Base-by-base conservation (phyloP, 2,888 invertebrate genomes). In the Theodoxus fluviatilis region DNA sequence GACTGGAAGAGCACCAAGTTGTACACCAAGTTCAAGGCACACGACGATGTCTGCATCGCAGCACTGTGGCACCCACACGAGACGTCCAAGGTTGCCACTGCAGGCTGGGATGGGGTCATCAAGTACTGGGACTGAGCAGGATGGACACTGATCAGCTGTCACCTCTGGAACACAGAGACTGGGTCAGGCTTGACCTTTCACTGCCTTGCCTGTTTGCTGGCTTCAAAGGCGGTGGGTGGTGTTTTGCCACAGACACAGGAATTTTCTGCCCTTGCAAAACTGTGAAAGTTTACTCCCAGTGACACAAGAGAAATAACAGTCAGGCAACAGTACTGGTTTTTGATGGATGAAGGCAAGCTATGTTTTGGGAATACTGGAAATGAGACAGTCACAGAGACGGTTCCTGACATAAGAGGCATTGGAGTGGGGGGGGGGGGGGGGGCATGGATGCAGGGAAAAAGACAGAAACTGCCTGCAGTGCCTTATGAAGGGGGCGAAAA, bases 1-100 rank as follows among this genome's bases (percentile, higher is more conserved):
- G 98, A 99, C 86, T 99, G 98, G 98, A 98, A 98, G 87, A 96
- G 98, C 0, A 98, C 98, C 75, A 97, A 98, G 89, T 90, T 99
- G 74, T 96, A 95, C 88, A 96, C 95, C 87, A 98, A 97, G 86
- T 98, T 99, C 95, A 98, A 98, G 88, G 99, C 99, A 0, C 99
- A 99, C 86, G 98, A 99, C 79, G 95, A 95, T 73, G 98, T 98
- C 22, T 98, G 98, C 85, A 98, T 98, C 74, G 91, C 93, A 22
- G 92, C 93, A 0, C 89, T 98, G 22, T 99, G 99, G 99, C 98
- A 99, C 89, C 99, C 99, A 0, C 98, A 99, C 85, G 99, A 99
- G 87, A 94, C 98, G 2, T 97, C 97, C 84, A 94, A 95, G 86
- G 90, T 99, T 69, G 94, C 95, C n/a, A 96, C 98, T 0, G 97